A percentile compares a stretch with the other conserved stretches of the same genome.
These are phyloP conservation scores for Bombus waltoni DNA, from an alignment of 1,140 invertebrate species.

Conservation along the genomic window DNA sequence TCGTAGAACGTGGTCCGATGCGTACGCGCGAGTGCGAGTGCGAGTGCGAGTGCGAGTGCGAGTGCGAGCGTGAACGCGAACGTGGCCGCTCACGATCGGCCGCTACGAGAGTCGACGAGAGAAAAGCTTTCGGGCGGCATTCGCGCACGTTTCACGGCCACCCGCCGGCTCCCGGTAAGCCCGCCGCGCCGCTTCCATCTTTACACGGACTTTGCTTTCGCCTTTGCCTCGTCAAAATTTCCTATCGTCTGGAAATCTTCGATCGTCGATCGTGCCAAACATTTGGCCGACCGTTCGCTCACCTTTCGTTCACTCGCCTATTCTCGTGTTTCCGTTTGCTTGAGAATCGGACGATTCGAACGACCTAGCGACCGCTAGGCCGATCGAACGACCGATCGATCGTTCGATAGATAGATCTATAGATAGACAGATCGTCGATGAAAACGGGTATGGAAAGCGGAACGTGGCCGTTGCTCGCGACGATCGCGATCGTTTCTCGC, in stretches of 20 bases:
- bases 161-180: conserved; percentile 64
- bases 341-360: not conserved
- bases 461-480: not conserved
- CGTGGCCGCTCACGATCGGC: conserved; percentile 26
- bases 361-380: too few species aligned
- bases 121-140: conserved; percentile 21
- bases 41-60: conserved; percentile 10
- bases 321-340: not conserved
- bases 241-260: not conserved
- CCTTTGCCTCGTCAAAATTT: conserved; percentile 53
- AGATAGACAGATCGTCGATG: not conserved
- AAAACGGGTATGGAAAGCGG: not conserved
- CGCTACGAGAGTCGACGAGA: conserved; percentile 17
- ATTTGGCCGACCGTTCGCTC: not conserved
- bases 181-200: conserved; percentile 52
- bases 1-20: conserved; percentile 35
- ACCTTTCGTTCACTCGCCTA: not conserved
- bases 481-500: not conserved
- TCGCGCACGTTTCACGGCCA: conserved; percentile 54
- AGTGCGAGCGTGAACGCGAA: conserved; percentile 21
- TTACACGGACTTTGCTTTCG: conserved; percentile 60
- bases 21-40: conserved; percentile 6
- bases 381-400: not conserved
- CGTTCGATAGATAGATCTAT: not conserved
- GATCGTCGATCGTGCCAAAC: not conserved